Percentiles rank a stretch among this genome's conserved stretches.
Evolutionary conservation across 1,140 invertebrate genomes (phyloP).

Genomic region (Drosophila insularis): DNA sequence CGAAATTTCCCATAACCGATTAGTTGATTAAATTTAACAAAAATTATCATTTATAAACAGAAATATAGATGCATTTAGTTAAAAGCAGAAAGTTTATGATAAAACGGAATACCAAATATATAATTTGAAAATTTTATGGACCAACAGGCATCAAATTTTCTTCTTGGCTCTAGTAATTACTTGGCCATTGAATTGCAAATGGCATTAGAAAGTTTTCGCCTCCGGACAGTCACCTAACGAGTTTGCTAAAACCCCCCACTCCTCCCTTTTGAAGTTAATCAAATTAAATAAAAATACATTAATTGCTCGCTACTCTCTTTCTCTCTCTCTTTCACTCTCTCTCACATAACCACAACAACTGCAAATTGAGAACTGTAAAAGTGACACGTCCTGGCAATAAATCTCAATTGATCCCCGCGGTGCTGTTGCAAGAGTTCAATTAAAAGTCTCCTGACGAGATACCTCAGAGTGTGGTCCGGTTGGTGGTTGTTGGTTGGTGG

Average conservation of each 20-base stretch:
- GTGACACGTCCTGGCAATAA: constrained; percentile 68
- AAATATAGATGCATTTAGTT: background rate
- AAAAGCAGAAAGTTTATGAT: background rate
- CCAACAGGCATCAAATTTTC: background rate
- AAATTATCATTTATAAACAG: too few relatives aligned
- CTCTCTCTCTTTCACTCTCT: background rate
- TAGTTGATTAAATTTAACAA: background rate
- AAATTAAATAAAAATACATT: constrained; percentile 68
- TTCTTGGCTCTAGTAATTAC: constrained; percentile 26
- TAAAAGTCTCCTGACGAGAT: constrained; percentile 53
- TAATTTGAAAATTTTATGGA: constrained; percentile 21
- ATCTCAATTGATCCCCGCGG: constrained; percentile 76
- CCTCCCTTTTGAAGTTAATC: constrained; percentile 20
- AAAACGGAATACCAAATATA: too few relatives aligned
- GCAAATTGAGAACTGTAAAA: constrained; percentile 26
- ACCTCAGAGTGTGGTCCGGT: constrained; percentile 32
- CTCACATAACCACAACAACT: constrained; percentile 17
- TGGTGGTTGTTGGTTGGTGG: background rate
- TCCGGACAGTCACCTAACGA: constrained; percentile 23
- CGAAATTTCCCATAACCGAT: constrained; percentile 5
- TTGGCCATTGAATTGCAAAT: constrained; percentile 72
- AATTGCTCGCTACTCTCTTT: constrained; percentile 43
- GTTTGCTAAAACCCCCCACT: constrained; percentile 13
- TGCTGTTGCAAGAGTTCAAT: constrained; percentile 66
- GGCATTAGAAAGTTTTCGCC: constrained; percentile 47